Conservation (phyloP, 2,888 invertebrate species). For the Mystacides longicornis region DNA sequence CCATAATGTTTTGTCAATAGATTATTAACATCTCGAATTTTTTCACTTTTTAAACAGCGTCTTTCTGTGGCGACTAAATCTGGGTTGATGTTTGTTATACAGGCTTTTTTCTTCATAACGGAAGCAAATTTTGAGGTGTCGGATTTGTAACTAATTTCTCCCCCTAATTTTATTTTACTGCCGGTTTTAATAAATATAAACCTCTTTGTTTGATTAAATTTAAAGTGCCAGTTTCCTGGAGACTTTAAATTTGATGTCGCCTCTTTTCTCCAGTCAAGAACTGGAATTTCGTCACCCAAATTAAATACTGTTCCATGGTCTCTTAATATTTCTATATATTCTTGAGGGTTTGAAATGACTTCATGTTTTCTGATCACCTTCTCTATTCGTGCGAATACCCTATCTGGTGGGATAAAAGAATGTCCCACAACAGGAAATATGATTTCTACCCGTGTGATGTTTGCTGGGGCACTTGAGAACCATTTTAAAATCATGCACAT, state of each 20-base stretch:
- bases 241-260: conserved; percentile 5
- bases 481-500: conserved; percentile 26
- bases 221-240: conserved; percentile 13
- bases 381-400: conserved; percentile 25
- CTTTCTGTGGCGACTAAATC: neutral
- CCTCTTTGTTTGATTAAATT: too few relatives aligned
- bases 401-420: conserved; percentile 27
- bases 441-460: too few relatives aligned
- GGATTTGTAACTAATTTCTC: conserved; percentile 6
- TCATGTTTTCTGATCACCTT: conserved; percentile 23
- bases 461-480: conserved; percentile 15
- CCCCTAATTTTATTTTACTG: neutral
- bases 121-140: neutral
- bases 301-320: neutral
- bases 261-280: conserved; percentile 3
- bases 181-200: conserved; percentile 6
- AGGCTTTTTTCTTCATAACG: conserved; percentile 8
- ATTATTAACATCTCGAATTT: conserved; percentile 10
- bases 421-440: conserved; percentile 28
- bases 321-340: neutral
- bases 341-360: neutral
- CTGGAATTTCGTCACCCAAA: neutral
- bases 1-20: too few relatives aligned
- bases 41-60: conserved; percentile 6
- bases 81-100: neutral